Base-by-base conservation (phyloP, 2,113 vertebrate genomes). In the Mungos mungo region DNA sequence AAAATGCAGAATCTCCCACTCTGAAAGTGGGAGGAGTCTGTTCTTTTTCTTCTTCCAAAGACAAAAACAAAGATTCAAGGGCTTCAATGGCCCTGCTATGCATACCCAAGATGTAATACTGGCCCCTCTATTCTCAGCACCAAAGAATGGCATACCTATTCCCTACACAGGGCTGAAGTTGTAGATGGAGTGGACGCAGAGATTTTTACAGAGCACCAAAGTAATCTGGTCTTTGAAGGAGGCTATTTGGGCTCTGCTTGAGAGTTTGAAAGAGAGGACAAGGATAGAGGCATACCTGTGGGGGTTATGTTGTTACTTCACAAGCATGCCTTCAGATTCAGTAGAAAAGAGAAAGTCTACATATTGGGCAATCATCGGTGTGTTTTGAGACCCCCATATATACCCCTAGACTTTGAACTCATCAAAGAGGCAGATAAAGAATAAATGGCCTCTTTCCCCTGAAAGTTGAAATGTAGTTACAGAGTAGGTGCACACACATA, bases 81-180 rank as follows among this genome's bases (percentile, higher is more conserved):
- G 0, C 5, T 21, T 31, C 38, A 0, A 0, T n/a, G 23, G 18
- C 8, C 10, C 19, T 25, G 8, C 11, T 71, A 47, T 25, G 76
- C 50, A 35, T 47, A 23, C 3, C 54, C 41, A 41, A 19, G 14
- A 79, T 68, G 25, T 13, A 89, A 31, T 7, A 45, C 15, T 23
- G 9, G 7, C 3, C 21, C 27, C 41, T 77, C 66, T 57, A 10
- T 52, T 60, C 35, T 86, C 33, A 10, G 6, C n/a, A 10, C 15
- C 54, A 60, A 93, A 88, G n/a, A 76, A 74, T 21, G 65, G 27
- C 27, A 63, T n/a, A 72, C 4, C 6, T 2, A 7, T 72, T 72
- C 21, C 12, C n/a, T n/a, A n/a, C 35, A n/a, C 3, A 38, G 38
- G 2, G n/a, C 52, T 4, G 45, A 25, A 12, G 15, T 1, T 83